Evolutionary conservation across 2,113 vertebrate genomes (phyloP).

Genomic region (Lota lota): DNA sequence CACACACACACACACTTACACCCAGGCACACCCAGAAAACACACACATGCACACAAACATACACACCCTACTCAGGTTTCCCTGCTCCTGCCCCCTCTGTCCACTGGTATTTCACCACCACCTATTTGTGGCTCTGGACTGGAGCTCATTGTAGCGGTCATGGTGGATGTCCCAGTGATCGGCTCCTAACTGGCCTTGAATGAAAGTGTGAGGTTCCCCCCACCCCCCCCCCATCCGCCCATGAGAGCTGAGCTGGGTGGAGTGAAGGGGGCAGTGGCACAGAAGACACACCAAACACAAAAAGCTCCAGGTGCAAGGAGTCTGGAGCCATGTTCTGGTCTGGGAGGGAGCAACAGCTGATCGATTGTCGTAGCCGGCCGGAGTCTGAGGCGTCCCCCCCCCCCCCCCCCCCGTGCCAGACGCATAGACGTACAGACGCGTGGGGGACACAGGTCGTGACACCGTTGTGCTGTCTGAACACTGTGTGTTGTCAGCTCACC

Average conservation of each 20-base stretch:
- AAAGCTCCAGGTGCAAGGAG: conserved; percentile 47
- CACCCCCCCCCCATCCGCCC: too few relatives aligned
- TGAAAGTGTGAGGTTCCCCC: conserved; percentile 17
- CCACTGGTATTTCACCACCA: conserved; percentile 54
- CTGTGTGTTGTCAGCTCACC: too few relatives aligned
- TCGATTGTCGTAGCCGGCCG: conserved; percentile 23
- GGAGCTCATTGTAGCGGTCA: background rate
- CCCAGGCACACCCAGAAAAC: conserved; percentile 18
- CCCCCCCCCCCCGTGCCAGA: too few relatives aligned
- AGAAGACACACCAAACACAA: background rate
- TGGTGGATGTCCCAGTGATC: conserved; percentile 71
- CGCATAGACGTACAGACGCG: too few relatives aligned
- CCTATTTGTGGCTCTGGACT: conserved; percentile 62
- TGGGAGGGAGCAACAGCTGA: conserved; percentile 17
- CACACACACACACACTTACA: conserved; percentile 27
- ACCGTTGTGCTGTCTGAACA: background rate
- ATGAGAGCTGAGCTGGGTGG: too few relatives aligned
- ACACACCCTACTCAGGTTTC: conserved; percentile 52
- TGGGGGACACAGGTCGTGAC: too few relatives aligned
- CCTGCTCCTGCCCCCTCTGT: conserved; percentile 37
- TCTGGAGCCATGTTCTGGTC: conserved; percentile 24
- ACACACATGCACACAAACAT: conserved; percentile 30
- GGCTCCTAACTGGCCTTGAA: conserved; percentile 58
- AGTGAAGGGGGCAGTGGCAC: too few relatives aligned
- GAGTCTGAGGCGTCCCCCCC: conserved; percentile 10